Base-by-base conservation (phyloP, 2,888 invertebrate genomes). In the Morpho deidamia region DNA sequence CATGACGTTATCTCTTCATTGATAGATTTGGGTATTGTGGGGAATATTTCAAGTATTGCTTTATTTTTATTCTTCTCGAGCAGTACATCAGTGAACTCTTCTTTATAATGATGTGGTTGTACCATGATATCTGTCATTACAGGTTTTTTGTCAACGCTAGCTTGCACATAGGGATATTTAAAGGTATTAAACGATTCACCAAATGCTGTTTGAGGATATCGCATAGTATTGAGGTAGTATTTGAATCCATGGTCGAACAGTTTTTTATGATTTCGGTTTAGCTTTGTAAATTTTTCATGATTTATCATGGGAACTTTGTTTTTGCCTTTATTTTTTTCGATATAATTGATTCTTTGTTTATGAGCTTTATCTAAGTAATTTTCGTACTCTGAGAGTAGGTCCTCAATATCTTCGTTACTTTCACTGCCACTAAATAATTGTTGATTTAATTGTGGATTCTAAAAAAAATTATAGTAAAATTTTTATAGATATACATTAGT, bases 351-450 rank as follows among this genome's bases (percentile, higher is more conserved):
- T 58, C 74, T 74, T 60, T 87, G 83, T 58, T 82, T 83, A 45
- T 85, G 81, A 52, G 83, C 85, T 64, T 76, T 87, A 42, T 88
- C 83, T 66, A 89, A 74, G 61, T 81, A 79, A 44, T 74, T 76
- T 63, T 88, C 83, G 61, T 88, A 89, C 71, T 88, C 85, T 33
- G 72, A 70, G 58, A 88, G 60, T 42, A 89, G 73, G 62, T 82
- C 78, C 59, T 86, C 83, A 12, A 84, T 65, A 48, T 79, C 77
- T 62, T 89, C 88, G 32, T 81, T 77, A 59, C 82, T 84, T 56
- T 83, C 83, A 62, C 79, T 84, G 2, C 74, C 79, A 62, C 74
- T 80, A 44, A 71, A 70, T 38, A 66, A 51, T 38, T 75, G 61
- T 11, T 65, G 63, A 53, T 79, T 74, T 33, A 75, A 64, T 39